Conservation (phyloP, 1,140 invertebrate genomes). For the Antheraea mylitta region DNA sequence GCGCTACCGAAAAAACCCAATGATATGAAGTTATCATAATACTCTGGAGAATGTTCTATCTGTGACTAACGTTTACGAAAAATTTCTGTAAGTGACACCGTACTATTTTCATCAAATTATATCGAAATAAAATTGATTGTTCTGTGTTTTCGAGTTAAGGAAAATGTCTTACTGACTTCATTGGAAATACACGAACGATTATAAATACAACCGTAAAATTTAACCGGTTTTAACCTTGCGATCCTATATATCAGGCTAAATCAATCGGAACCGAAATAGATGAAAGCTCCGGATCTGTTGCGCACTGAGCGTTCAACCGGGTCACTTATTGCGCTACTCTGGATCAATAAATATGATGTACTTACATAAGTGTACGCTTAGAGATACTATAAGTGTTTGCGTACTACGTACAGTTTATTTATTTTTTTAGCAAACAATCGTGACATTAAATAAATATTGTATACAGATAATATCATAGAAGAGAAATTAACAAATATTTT, state of each 20-base stretch:
- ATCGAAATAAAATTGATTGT: too few relatives aligned
- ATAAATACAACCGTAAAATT: constrained; percentile 6
- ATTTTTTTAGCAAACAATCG: too few relatives aligned
- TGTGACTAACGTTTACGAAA: too few relatives aligned
- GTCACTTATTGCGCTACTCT: constrained; percentile 9
- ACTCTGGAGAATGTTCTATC: too few relatives aligned
- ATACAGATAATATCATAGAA: too few relatives aligned
- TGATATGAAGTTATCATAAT: too few relatives aligned
- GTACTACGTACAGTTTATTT: not conserved
- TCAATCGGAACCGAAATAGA: constrained; percentile 43
- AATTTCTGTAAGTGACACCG: too few relatives aligned
- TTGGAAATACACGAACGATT: not conserved
- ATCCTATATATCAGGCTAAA: constrained; percentile 30
- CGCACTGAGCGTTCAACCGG: constrained; percentile 14
- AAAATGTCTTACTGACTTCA: not conserved
- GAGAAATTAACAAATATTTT: too few relatives aligned
- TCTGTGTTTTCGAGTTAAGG: not conserved
- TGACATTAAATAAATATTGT: not conserved
- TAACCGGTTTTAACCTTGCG: constrained; percentile 29
- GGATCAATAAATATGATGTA: not conserved
- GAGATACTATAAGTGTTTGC: not conserved
- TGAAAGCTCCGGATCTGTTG: constrained; percentile 22
- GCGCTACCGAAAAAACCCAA: too few relatives aligned
- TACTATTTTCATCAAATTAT: too few relatives aligned
- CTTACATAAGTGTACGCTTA: not conserved